Conservation (phyloP, 2,888 invertebrate genomes). For the Apamea monoglypha region DNA sequence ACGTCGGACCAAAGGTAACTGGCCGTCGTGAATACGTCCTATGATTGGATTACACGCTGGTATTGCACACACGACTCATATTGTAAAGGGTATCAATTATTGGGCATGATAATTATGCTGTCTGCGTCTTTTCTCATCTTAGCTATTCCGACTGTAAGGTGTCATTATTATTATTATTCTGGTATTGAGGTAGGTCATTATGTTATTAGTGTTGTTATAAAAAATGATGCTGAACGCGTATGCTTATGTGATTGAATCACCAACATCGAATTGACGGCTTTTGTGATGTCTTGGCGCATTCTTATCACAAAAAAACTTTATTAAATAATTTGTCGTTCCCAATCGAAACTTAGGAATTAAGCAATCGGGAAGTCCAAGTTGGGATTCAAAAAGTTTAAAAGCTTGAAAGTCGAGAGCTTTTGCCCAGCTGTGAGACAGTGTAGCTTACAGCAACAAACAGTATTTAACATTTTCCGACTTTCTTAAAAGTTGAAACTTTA, state of each 20-base stretch:
- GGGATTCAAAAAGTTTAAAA: not conserved
- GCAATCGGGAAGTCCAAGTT: not conserved
- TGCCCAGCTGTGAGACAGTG: not conserved
- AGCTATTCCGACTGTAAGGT: slow-evolving; percentile 25
- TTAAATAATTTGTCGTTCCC: not conserved
- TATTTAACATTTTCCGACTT: not conserved
- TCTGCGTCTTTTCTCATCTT: slow-evolving; percentile 44
- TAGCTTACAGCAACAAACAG: not conserved
- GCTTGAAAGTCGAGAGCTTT: not conserved
- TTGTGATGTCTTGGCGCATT: not conserved
- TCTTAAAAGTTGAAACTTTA: not conserved
- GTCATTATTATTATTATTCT: slow-evolving; percentile 45
- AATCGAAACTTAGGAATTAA: not conserved
- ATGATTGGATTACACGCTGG: slow-evolving; percentile 61
- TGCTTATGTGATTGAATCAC: not conserved
- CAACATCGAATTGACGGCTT: not conserved
- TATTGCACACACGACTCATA: slow-evolving; percentile 55
- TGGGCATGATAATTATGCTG: slow-evolving; percentile 38
- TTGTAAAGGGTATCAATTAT: slow-evolving; percentile 63
- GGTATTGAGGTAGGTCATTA: slow-evolving; percentile 15
- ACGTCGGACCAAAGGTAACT: slow-evolving; percentile 69
- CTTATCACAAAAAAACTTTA: not conserved
- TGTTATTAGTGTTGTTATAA: slow-evolving; percentile 11
- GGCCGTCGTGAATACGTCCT: slow-evolving; percentile 62
- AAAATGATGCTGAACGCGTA: not conserved